phyloP scores from a whole-genome alignment of 2,113 vertebrate genomes.

The Lepus americanus region DNA sequence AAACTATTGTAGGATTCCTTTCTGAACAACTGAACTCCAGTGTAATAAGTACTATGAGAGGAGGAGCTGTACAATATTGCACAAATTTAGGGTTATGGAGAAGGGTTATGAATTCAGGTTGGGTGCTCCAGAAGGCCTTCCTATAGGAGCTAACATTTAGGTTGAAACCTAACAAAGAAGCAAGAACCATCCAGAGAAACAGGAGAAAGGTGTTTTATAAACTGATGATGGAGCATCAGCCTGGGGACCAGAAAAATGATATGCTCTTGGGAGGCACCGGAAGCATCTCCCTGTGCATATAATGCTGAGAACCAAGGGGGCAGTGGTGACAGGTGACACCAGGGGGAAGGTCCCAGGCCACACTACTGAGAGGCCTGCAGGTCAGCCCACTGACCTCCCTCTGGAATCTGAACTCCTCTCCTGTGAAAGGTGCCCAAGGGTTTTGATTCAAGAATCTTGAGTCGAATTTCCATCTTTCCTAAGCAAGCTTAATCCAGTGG shows the following conservation, averaged over 20 bases:
- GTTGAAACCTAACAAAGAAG: not conserved
- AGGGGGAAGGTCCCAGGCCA: not conserved
- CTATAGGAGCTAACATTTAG: not conserved
- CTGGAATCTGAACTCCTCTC: not conserved
- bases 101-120: not conserved
- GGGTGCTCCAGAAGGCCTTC: not conserved
- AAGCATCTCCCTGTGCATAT: not conserved
- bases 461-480: not conserved
- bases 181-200: not conserved
- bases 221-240: not conserved
- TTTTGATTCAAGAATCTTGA: not conserved
- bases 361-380: not conserved
- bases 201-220: not conserved
- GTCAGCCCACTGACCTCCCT: not conserved
- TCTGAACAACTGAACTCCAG: not conserved
- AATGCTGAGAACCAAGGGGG: not conserved
- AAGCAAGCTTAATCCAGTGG: not conserved
- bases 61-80: not conserved
- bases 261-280: not conserved
- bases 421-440: not conserved
- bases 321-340: not conserved
- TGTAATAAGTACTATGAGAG: not conserved
- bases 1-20: not conserved
- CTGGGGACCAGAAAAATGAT: not conserved
- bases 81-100: not conserved